Base-by-base conservation (phyloP, 2,797 vertebrate genomes). In the Malurus leucopterus region DNA sequence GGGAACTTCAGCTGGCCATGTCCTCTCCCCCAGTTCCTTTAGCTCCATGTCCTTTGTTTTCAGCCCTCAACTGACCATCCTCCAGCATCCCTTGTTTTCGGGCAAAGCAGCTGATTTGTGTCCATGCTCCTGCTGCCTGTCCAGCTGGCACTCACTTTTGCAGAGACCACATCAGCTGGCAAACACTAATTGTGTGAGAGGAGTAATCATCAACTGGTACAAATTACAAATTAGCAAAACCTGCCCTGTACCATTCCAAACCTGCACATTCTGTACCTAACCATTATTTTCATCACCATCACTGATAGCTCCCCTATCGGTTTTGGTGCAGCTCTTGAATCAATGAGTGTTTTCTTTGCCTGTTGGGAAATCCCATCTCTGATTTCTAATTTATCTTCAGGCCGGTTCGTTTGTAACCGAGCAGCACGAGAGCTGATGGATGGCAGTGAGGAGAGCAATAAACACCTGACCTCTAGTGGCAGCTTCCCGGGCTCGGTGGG, bases 381-480 rank as follows among this genome's bases (percentile, higher is more conserved):
- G 34, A 55, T 61, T 54, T 69, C 49, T 46, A 4, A 6, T 23
- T 32, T 54, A 41, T 7, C 34, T 34, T 34, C 34, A 13, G 47
- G 30, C 30, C 47, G 34, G 14, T 6, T 68, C 1, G 1, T 47
- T 61, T 40, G 34, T 13, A 34, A 41, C 15, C 27, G 4, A 14
- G n/a, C 49, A 30, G 69, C 22, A 21, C 2, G 10, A 10, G 26
- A 44, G 24, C 72, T 29, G 62, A 55, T 26, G 8, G 38, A 40
- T 27, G 61, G 40, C 61, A 32, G 19, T 5, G 18, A 67, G 76
- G 61, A 88, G 50, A 82, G 41, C 1, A 75, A 92, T 51, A 72
- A 95, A 85, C 79, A 85, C 55, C 90, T 91, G 91, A 93, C 94
- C 90, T 92, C 95, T 94, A 92, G 94, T 32, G 95, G 95, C 85